Evolutionary conservation across 2,888 invertebrate species (phyloP), one percentile per base, ranked within the genome.

Genomic region (Brenthis hecate): DNA sequence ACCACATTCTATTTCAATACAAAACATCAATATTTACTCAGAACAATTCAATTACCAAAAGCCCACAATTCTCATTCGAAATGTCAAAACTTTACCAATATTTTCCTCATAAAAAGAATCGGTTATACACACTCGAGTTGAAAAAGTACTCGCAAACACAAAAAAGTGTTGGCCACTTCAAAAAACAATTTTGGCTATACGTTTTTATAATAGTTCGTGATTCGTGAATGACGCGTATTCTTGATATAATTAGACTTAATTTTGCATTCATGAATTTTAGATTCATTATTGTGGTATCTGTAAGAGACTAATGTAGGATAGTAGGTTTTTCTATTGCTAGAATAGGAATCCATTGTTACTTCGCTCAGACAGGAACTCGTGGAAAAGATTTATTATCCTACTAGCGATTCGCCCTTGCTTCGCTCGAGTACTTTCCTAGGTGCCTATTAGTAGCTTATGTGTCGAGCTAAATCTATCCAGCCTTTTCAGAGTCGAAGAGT

Each of bases 71-170:
- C 36, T 28, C 53, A 51, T 60, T 53, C 19, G 36, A 51, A 51
- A 62, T 43, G 36, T 53, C 51, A 14, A 62, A 53, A 36, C 19
- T 61, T 61, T 53, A 53, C 62, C 36, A 43, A 62, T 62, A 62
- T 62, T 36, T 62, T 53, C 36, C 53, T 53, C 62, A 43, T 62
- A 62, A 62, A 53, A 36, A 62, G 51, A 62, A 62, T 62, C 53
- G 61, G 36, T 62, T 62, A 53, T 50, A 50, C 60, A 50, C 62
- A 62, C 51, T 53, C 36, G 19, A 51, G 51, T 61, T 48, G 13
- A 48, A 60, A 58, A 60, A 60, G 28, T 11, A 60, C 60, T 62
- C 16, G 43, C 43, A 36, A 8, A 53, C 62, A 53, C 14, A 51
- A 51, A 62, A 62, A 62, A 62, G 43, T 53, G 62, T 53, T 53